Conservation (phyloP, 2,797 vertebrate species). For the Cygnus olor region DNA sequence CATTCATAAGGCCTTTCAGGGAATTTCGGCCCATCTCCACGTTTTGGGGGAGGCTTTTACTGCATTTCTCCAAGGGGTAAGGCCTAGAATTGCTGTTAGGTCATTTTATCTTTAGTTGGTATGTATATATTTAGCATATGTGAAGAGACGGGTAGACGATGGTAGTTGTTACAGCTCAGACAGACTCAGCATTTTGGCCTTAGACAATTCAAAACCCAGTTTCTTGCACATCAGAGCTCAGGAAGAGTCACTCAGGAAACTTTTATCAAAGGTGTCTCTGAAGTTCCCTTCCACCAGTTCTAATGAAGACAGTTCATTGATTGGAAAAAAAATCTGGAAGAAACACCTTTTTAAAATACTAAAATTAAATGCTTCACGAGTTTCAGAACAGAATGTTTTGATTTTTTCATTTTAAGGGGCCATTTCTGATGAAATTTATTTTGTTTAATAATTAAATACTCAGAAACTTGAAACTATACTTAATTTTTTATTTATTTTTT, state of each 20-base stretch:
- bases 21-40: background rate
- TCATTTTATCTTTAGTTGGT: background rate
- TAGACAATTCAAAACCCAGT: background rate
- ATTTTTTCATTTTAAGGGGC: background rate
- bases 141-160: background rate
- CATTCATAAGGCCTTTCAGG: rapidly evolving
- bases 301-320: background rate
- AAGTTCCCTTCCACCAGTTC: background rate
- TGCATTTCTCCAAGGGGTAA: background rate
- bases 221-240: background rate
- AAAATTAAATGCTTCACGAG: background rate
- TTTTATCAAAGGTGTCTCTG: background rate
- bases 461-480: background rate
- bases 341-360: background rate
- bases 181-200: background rate
- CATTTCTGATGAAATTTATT: background rate
- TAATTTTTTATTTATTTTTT: no score
- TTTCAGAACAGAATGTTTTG: background rate
- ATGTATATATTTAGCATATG: background rate
- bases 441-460: background rate
- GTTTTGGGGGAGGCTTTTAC: background rate
- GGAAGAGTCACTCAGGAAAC: background rate
- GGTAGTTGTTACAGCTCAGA: background rate
- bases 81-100: background rate
- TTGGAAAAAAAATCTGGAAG: background rate